These are phyloP conservation scores for Eurystomus gularis DNA, from an alignment of 2,113 vertebrate genomes.

Conservation along the genomic window DNA sequence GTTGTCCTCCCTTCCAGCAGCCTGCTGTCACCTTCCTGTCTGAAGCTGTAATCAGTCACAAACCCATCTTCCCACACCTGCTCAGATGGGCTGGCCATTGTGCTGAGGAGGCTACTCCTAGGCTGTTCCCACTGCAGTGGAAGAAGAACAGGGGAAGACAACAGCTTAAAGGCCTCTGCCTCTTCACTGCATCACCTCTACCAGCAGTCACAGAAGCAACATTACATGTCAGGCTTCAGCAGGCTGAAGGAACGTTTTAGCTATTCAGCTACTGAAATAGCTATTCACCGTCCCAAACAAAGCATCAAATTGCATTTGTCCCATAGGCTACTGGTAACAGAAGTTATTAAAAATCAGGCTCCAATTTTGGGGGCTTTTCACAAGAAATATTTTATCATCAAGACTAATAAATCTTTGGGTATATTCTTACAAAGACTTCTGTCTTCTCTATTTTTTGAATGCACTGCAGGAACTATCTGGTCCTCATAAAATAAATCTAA, in stretches of 20 bases:
- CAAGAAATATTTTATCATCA: background rate
- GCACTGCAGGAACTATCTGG: background rate
- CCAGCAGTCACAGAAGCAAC: background rate
- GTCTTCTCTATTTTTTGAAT: background rate
- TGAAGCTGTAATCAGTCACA: background rate
- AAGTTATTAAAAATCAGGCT: background rate
- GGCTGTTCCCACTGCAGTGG: background rate
- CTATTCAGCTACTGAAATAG: background rate
- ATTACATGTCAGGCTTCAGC: background rate
- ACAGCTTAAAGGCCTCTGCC: background rate
- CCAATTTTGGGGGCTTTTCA: background rate
- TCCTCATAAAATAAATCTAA: background rate
- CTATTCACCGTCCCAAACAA: background rate
- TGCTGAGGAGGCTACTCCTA: background rate
- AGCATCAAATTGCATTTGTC: background rate
- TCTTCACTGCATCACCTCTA: background rate
- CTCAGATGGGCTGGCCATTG: accelerated
- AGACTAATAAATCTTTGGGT: background rate
- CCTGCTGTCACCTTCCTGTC: background rate
- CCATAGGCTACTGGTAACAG: background rate
- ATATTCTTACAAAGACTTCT: too few relatives aligned
- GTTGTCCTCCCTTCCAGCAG: background rate
- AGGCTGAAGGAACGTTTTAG: background rate
- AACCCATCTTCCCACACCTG: background rate
- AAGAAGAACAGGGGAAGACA: background rate